Conservation (phyloP, 1,140 invertebrate species). For the Pomacea maculata region DNA sequence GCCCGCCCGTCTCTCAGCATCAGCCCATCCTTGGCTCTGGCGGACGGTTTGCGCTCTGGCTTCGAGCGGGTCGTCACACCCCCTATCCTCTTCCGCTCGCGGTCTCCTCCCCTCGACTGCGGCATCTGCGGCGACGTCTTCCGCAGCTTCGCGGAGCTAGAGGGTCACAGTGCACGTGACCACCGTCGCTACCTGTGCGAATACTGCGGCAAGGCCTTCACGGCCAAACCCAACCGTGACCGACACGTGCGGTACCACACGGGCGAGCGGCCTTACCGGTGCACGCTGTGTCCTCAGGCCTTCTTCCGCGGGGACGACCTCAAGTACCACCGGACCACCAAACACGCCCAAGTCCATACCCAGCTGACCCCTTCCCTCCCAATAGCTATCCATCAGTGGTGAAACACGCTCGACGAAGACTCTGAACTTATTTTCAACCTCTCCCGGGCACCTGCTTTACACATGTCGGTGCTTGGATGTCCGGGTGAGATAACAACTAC, state of each 20-base stretch:
- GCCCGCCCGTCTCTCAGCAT: not conserved
- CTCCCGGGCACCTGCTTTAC: no score
- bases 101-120: conserved; percentile 32
- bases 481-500: no score
- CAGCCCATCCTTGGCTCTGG: not conserved
- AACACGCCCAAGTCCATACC: conserved; percentile 45
- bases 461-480: no score
- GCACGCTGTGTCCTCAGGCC: conserved; percentile 50
- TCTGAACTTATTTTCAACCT: no score
- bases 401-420: no score
- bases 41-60: conserved; percentile 28
- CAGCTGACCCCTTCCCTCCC: conserved; percentile 35
- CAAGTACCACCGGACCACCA: conserved; percentile 60
- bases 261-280: conserved; percentile 58
- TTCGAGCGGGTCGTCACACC: conserved; percentile 50
- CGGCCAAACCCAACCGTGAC: conserved; percentile 57
- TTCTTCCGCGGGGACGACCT: conserved; percentile 59
- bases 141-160: conserved; percentile 44
- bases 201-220: conserved; percentile 59
- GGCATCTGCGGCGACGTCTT: conserved; percentile 38
- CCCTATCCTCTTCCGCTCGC: conserved; percentile 39
- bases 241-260: conserved; percentile 60
- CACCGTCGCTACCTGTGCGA: conserved; percentile 55
- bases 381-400: no score
- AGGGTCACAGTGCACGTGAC: conserved; percentile 43